Percentiles rank a stretch among this genome's conserved stretches.
Evolutionary conservation across 2,797 vertebrate species (phyloP).

Genomic region (Psittacula derbiana): DNA sequence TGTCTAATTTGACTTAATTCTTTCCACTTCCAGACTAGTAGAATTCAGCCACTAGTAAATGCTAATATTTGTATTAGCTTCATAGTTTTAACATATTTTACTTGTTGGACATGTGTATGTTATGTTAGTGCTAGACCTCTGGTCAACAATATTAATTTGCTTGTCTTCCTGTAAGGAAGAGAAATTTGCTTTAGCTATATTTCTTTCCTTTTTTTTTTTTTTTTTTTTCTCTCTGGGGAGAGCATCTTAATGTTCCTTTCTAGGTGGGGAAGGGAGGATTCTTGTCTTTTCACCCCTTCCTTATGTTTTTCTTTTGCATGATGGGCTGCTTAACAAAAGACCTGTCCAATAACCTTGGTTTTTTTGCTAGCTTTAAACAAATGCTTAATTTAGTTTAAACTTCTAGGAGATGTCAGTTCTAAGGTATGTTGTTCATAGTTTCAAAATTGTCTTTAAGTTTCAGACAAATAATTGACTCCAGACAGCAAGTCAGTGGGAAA

Average conservation of each 20-base stretch:
- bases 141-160: not conserved
- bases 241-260: not conserved
- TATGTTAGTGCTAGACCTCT: not conserved
- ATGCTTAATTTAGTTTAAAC: not conserved
- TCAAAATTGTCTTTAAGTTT: not conserved
- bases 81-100: conserved; percentile 3
- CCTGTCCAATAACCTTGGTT: not conserved
- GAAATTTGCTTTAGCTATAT: not conserved
- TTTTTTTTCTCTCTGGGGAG: not conserved
- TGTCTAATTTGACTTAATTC: conserved; percentile 61
- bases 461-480: not conserved
- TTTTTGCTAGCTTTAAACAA: conserved; percentile 19
- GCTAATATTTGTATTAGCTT: conserved; percentile 41
- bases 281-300: conserved; percentile 8
- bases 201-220: not conserved
- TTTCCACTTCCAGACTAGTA: conserved; percentile 43
- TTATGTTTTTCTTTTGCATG: conserved; percentile 51
- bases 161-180: not conserved
- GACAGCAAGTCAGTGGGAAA: not conserved
- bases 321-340: conserved; percentile 49
- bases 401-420: not conserved
- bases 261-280: conserved; percentile 60
- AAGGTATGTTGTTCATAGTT: not conserved
- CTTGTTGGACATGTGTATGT: not conserved
- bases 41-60: conserved; percentile 20